These are phyloP conservation scores for Laticauda laticaudata DNA, from an alignment of 2,113 vertebrate genomes.

Conservation along the genomic window DNA sequence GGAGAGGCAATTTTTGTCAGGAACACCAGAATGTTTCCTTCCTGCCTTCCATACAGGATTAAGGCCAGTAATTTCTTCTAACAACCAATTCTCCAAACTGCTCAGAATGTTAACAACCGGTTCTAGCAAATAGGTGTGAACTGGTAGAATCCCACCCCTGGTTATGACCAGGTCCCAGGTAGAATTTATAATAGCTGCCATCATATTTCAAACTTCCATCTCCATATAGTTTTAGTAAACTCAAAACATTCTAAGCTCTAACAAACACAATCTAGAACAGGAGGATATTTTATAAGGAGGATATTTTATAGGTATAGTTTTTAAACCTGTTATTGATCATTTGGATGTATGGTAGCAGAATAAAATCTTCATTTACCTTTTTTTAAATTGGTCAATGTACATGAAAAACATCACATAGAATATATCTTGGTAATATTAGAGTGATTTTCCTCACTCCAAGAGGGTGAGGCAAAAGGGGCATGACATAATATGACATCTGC, in stretches of 20 bases:
- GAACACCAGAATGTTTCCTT: no score
- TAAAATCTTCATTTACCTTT: not conserved
- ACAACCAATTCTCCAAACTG: no score
- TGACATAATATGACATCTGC: not conserved
- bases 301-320: no score
- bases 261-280: not conserved
- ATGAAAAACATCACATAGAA: not conserved
- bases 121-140: no score
- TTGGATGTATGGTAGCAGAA: no score
- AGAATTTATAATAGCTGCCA: not conserved
- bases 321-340: no score
- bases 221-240: not conserved
- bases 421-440: not conserved
- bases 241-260: not conserved
- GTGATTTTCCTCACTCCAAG: not conserved
- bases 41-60: no score
- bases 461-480: not conserved
- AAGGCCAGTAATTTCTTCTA: no score
- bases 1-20: no score
- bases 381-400: not conserved
- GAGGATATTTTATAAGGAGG: not conserved
- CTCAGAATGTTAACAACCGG: no score
- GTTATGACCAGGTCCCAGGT: not conserved
- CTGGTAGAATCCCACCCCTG: no score
- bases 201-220: not conserved